Base-by-base conservation (phyloP, 1,140 invertebrate species). In the Dufourea novaeangliae region DNA sequence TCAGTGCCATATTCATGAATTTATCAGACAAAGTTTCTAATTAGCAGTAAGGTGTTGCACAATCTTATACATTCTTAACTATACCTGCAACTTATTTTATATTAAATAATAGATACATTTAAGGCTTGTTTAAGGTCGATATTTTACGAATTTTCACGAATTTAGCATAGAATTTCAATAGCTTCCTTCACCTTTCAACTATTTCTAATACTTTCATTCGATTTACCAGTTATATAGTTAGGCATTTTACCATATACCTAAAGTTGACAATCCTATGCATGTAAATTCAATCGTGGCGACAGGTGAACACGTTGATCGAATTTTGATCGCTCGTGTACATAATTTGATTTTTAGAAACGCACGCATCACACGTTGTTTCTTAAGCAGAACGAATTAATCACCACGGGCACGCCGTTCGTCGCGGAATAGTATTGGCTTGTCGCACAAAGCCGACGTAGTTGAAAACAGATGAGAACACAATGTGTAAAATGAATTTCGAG, bases 361-460 rank as follows among this genome's bases (percentile, higher is more conserved):
- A 56, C 71, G 41, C 29, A 37, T 72, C 70, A 25, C 39, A n/a
- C n/a, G 62, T 74, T 54, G 61, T 67, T 74, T 74, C 62, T 74
- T 41, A 41, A 56, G 20, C 54, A 54, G 62, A 74, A 66, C 50
- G 50, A 74, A 67, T 37, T 27, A 14, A 27, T 73, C 20, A 32
- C 46, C n/a, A 11, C 10, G 17, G 39, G 39, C 57, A 39, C 57
- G 70, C 7, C 25, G 14, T 56, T 67, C 32, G 54, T 64, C 7
- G 54, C 52, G 2, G 22, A 4, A 14, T 57, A 22, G 56, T 39
- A 17, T 56, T 25, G 32, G 20, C 29, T 56, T 22, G 10, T 29
- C 39, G 54, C 54, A 14, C 27, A 12, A 22, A 57, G 68, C 39
- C 37, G 11, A 11, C n/a, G 32, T 57, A 29, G 52, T 39, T 57